Conservation (phyloP, 2,113 vertebrate genomes). For the Sminthopsis crassicaudata region DNA sequence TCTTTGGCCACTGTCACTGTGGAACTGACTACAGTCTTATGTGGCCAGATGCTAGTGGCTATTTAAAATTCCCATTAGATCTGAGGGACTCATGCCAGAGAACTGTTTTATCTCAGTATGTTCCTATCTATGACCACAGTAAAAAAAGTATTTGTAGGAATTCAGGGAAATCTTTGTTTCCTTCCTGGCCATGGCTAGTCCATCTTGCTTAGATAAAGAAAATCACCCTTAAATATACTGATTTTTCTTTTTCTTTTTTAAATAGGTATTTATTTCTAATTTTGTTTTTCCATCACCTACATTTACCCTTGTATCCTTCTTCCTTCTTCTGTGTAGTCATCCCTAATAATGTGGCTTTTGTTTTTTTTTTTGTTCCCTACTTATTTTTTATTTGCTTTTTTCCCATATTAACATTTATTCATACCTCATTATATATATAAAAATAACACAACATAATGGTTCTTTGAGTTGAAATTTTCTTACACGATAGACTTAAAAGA, state of each 20-base stretch:
- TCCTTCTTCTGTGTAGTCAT: neutral
- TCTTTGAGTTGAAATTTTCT: no score
- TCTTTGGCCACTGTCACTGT: neutral
- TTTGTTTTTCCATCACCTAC: neutral
- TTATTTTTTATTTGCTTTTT: no score
- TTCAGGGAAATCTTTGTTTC: neutral
- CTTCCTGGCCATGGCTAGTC: neutral
- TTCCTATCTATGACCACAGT: neutral
- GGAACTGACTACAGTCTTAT: constrained; percentile 3
- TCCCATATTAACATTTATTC: no score
- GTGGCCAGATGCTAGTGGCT: neutral
- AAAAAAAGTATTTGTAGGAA: neutral
- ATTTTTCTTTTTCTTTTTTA: neutral
- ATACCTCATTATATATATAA: no score
- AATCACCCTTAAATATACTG: neutral
- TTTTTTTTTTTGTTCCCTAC: no score
- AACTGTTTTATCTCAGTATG: neutral
- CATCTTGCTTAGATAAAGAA: neutral
- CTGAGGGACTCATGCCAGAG: neutral
- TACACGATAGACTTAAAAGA: no score
- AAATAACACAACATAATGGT: no score
- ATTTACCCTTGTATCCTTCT: neutral
- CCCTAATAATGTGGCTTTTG: neutral
- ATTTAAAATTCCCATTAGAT: neutral
- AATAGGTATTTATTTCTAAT: neutral